A percentile compares a stretch with the other conserved stretches of the same genome.
These are phyloP conservation scores for Coboldia fuscipes DNA, from an alignment of 1,140 invertebrate species.

Conservation along the genomic window DNA sequence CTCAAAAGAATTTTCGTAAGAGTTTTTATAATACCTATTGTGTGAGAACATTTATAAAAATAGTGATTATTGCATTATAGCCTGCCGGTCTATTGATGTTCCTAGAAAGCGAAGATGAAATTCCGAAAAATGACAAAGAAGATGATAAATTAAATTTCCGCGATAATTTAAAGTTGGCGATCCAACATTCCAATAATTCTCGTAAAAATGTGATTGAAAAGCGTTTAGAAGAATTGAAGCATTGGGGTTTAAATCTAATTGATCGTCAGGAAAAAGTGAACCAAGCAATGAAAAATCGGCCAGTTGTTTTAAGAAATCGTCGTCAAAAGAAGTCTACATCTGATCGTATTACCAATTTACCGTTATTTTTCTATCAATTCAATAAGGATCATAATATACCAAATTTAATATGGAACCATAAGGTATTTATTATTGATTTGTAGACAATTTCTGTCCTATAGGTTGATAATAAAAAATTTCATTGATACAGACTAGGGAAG, in stretches of 20 bases:
- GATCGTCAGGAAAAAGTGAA: conserved; percentile 17
- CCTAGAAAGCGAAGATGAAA: conserved; percentile 69
- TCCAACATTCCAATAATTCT: conserved; percentile 44
- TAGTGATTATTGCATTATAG: conserved; percentile 21
- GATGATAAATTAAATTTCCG: conserved; percentile 61
- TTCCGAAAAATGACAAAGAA: conserved; percentile 48
- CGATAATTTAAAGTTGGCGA: conserved; percentile 89
- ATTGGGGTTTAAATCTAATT: conserved; percentile 20
- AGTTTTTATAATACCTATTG: neutral
- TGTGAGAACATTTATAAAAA: neutral
- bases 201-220: conserved; percentile 45
- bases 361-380: conserved; percentile 91
- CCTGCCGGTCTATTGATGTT: conserved; percentile 75
- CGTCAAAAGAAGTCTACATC: conserved; percentile 71
- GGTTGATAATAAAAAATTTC: too few species aligned
- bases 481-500: conserved; percentile 79
- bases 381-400: conserved; percentile 83
- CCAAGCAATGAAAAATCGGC: conserved; percentile 32
- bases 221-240: conserved; percentile 39
- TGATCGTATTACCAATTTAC: conserved; percentile 63
- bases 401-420: conserved; percentile 98
- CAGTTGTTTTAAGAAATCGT: conserved; percentile 76
- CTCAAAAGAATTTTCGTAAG: conserved; percentile 73
- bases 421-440: too few species aligned
- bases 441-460: too few species aligned